Base-by-base conservation (phyloP, 2,113 vertebrate genomes). In the Muntiacus reevesi region DNA sequence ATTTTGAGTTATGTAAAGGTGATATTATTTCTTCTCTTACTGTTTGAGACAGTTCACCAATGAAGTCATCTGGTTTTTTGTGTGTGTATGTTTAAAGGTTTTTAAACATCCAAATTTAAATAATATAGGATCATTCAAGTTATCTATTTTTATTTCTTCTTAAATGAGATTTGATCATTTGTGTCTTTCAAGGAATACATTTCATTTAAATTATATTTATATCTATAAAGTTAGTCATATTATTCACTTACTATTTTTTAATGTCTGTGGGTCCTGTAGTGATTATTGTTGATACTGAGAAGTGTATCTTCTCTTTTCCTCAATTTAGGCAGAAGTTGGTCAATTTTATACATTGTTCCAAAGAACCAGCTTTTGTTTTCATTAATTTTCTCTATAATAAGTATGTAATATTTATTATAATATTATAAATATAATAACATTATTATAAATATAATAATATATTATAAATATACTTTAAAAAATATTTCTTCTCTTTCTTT, bases 21-120 rank as follows among this genome's bases (percentile, higher is more conserved):
- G 81, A 81, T 81, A 50, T 60, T 52, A 30, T 84, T 97, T 94
- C 36, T 89, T 97, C 36, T 91, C 33, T 87, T 89, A 81, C n/a
- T 96, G 8, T 92, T 87, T 97, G 52, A 87, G 36, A 92, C 17
- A 92, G 92, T 87, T 83, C 9, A 85, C n/a, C 30, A 88, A 1
- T 88, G 50, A 90, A 78, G 25, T 19, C 74, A 83, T 90, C 11
- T 79, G 47, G n/a, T 78, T 4, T 45, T 92, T 28, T 27, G 64
- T 33, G 12, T 4, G 30, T 55, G 9, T 76, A 33, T 64, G 40
- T 45, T 33, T 85, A 43, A 90, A 82, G 3, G 25, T 82, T 60
- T 78, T 89, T 85, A 36, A 76, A 74, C 40, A 79, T 50, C 88
- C 23, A 95, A 62, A 81, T 88, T 87, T 87, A 94, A 62, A 36